Conservation (phyloP, 2,888 invertebrate genomes). For the Stenurella melanura region DNA sequence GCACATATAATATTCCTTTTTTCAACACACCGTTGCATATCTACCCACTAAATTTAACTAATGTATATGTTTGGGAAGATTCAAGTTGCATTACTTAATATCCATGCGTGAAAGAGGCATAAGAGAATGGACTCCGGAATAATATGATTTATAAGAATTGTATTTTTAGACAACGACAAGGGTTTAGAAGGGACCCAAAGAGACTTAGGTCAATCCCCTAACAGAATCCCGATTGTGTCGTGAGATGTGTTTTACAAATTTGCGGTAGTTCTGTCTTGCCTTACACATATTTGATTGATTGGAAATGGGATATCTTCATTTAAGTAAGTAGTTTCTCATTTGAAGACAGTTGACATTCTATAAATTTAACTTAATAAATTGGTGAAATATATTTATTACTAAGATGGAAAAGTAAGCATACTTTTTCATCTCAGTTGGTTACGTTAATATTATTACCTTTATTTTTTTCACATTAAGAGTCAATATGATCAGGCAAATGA, state of each 20-base stretch:
- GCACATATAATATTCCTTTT: too few relatives aligned
- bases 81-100: not conserved
- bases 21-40: too few relatives aligned
- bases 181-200: conserved; percentile 7
- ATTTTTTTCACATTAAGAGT: too few relatives aligned
- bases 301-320: not conserved
- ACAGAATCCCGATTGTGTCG: not conserved
- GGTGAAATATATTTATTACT: not conserved
- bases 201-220: conserved; percentile 7
- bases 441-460: too few relatives aligned
- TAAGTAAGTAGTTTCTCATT: not conserved
- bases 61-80: too few relatives aligned
- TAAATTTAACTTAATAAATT: not conserved
- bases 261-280: conserved; percentile 7
- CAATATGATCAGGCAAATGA: too few relatives aligned
- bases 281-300: conserved; percentile 3
- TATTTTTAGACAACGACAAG: not conserved
- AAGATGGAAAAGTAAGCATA: too few relatives aligned
- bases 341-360: not conserved
- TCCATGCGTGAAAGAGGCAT: not conserved
- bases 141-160: conserved; percentile 7
- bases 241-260: conserved; percentile 7
- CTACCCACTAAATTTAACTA: too few relatives aligned
- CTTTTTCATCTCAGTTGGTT: too few relatives aligned
- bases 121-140: not conserved